Conservation (phyloP, 2,888 invertebrate genomes). For the Brachynemurus nebulosus region DNA sequence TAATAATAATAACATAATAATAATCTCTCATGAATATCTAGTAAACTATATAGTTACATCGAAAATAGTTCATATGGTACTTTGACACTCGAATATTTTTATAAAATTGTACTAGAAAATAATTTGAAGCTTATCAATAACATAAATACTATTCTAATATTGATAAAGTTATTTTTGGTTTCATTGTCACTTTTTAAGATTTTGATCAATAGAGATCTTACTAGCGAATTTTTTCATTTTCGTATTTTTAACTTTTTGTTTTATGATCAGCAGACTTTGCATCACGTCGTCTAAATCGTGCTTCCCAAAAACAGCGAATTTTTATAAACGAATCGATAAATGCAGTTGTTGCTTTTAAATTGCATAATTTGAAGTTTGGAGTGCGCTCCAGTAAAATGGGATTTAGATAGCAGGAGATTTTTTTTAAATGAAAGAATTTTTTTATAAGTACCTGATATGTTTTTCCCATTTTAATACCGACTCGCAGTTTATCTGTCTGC, state of each 20-base stretch:
- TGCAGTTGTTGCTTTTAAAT: slow-evolving; percentile 1
- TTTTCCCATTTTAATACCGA: neutral
- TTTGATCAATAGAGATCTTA: neutral
- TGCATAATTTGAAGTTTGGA: neutral
- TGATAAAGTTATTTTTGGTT: too few relatives aligned
- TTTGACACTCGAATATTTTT: too few relatives aligned
- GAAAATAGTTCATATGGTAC: too few relatives aligned
- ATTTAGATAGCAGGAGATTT: neutral
- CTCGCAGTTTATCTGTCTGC: neutral
- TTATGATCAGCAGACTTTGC: neutral
- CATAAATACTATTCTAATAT: too few relatives aligned
- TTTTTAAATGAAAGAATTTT: too few relatives aligned
- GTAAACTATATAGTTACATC: too few relatives aligned
- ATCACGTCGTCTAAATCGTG: neutral
- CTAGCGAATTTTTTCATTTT: neutral
- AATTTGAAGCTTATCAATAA: too few relatives aligned
- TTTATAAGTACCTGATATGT: neutral
- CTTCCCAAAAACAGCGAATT: slow-evolving; percentile 1
- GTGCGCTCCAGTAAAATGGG: slow-evolving; percentile 1
- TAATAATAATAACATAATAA: too few relatives aligned
- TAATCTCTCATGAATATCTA: too few relatives aligned
- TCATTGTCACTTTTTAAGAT: too few relatives aligned
- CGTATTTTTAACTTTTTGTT: neutral
- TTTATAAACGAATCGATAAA: neutral
- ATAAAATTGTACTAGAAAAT: too few relatives aligned